These are phyloP conservation scores for Sminthurinus aureus DNA, from an alignment of 2,888 invertebrate genomes.

Conservation along the genomic window DNA sequence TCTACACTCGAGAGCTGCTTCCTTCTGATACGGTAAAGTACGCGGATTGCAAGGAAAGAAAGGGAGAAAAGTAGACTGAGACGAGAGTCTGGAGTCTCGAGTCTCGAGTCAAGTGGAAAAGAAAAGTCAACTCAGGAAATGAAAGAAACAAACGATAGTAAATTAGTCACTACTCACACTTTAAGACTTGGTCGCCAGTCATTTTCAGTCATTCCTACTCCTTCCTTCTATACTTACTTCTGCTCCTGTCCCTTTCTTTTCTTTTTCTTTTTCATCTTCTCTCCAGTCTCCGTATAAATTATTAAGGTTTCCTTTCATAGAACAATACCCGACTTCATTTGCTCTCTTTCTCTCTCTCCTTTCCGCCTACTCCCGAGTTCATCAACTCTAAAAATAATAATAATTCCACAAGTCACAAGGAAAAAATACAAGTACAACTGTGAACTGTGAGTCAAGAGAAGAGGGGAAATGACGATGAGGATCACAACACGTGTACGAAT, in stretches of 20 bases:
- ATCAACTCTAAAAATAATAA: conserved; percentile 17
- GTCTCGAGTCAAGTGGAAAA: conserved; percentile 47
- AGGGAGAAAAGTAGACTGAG: conserved; percentile 39
- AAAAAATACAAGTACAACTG: background rate
- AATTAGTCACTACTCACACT: conserved; percentile 60
- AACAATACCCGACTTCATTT: conserved; percentile 51
- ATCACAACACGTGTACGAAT: background rate
- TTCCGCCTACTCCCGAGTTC: conserved; percentile 9
- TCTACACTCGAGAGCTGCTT: too few species aligned
- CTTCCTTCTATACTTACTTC: too few species aligned
- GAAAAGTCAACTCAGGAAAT: conserved; percentile 59
- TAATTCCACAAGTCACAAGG: conserved; percentile 1
- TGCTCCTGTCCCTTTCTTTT: conserved; percentile 15
- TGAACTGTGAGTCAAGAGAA: background rate
- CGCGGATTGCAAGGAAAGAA: conserved; percentile 23
- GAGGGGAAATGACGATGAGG: background rate
- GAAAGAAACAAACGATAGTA: conserved; percentile 60
- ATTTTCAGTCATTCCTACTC: too few species aligned
- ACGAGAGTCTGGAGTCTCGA: conserved; percentile 36
- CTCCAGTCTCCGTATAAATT: conserved; percentile 39
- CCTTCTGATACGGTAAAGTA: too few species aligned
- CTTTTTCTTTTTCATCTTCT: conserved; percentile 16
- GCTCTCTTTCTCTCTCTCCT: background rate
- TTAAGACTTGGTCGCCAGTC: conserved; percentile 44
- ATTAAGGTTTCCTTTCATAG: conserved; percentile 52